These are phyloP conservation scores for Fistularia tabacaria DNA, from an alignment of 2,797 vertebrate species.

Conservation along the genomic window DNA sequence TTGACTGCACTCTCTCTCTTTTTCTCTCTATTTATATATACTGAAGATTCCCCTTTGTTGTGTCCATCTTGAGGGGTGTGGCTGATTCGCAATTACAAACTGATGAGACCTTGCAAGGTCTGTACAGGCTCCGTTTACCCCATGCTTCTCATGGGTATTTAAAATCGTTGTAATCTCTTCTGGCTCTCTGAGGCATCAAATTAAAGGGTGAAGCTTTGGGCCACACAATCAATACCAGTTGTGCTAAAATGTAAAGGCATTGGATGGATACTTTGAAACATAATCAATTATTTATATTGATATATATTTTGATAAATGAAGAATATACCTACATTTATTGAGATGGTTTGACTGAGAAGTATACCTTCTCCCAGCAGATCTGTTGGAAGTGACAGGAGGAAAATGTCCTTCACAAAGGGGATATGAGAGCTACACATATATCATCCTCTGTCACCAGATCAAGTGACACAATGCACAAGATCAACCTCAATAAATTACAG, in stretches of 20 bases:
- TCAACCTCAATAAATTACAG: conserved; percentile 52
- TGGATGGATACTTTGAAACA: too few species aligned
- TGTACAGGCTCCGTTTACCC: conserved; percentile 40
- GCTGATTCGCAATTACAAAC: conserved; percentile 41
- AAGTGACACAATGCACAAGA: conserved; percentile 53
- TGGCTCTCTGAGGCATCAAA: conserved; percentile 43
- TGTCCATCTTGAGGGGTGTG: conserved; percentile 28
- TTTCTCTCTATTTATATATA: neutral
- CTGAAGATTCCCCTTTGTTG: conserved; percentile 36
- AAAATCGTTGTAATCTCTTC: conserved; percentile 60
- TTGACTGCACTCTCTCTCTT: conserved; percentile 18
- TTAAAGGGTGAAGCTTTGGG: conserved; percentile 36
- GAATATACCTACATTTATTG: too few species aligned
- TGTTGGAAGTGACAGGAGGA: conserved; percentile 17
- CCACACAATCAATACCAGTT: conserved; percentile 54
- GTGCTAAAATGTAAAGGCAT: too few species aligned
- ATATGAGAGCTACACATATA: conserved; percentile 53
- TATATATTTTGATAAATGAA: too few species aligned
- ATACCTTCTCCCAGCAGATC: conserved; percentile 3
- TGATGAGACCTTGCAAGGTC: conserved; percentile 35
- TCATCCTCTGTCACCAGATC: conserved; percentile 54
- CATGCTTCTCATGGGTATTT: conserved; percentile 50
- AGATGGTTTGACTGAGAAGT: too few species aligned
- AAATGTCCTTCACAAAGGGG: conserved; percentile 50
- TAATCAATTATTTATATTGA: too few species aligned